Evolutionary conservation across 2,797 vertebrate species (phyloP).

Genomic region (Limnodromus scolopaceus): DNA sequence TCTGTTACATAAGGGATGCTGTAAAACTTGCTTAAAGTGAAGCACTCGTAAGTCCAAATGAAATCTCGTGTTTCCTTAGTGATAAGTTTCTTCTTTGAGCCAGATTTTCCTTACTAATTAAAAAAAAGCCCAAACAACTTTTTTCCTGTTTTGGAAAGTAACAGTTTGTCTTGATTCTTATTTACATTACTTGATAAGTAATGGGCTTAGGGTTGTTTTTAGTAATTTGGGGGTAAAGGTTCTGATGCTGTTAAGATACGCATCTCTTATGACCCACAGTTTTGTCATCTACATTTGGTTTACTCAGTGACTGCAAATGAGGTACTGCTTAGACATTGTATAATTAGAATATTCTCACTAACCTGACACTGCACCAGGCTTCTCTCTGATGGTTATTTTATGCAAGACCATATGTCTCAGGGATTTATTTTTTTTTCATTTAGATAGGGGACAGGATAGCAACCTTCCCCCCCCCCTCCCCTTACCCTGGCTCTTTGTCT

Average conservation of each 20-base stretch:
- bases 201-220: slow-evolving; percentile 9
- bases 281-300: slow-evolving; percentile 43
- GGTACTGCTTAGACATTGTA: neutral
- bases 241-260: neutral
- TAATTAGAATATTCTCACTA: slow-evolving; percentile 46
- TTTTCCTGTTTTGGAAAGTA: slow-evolving; percentile 18
- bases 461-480: neutral
- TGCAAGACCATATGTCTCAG: slow-evolving; percentile 52
- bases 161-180: slow-evolving; percentile 14
- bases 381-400: slow-evolving; percentile 45
- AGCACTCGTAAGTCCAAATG: neutral
- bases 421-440: slow-evolving; percentile 6
- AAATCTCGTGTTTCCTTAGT: neutral
- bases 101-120: neutral
- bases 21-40: neutral
- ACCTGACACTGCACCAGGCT: slow-evolving; percentile 1
- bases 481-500: neutral
- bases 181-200: slow-evolving; percentile 15
- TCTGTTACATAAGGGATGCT: slow-evolving; percentile 41
- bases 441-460: neutral
- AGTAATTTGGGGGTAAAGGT: slow-evolving; percentile 30
- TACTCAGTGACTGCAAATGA: slow-evolving; percentile 11
- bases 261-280: neutral
- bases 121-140: neutral
- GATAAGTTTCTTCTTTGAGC: neutral